Conservation (phyloP, 2,888 invertebrate genomes). For the Cataglyphis cursor region DNA sequence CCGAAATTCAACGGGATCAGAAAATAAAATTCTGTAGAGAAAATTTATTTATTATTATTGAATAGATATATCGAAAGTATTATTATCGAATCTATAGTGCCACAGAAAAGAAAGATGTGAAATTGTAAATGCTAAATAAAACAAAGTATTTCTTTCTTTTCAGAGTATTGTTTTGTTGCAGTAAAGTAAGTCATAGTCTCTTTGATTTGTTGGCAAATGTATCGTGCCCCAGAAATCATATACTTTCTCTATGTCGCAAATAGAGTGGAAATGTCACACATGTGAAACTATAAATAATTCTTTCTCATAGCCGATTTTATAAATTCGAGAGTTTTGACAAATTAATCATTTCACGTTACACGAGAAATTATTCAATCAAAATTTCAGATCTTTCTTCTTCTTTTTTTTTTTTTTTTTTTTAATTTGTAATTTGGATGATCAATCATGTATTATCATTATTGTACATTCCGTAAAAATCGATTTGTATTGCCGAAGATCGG, state of each 20-base stretch:
- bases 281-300: neutral
- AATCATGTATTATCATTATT: neutral
- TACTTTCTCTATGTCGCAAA: neutral
- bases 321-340: neutral
- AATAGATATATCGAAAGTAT: neutral
- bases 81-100: neutral
- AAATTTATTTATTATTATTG: neutral
- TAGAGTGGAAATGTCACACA: neutral
- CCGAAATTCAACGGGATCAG: too few species aligned
- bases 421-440: neutral
- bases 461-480: neutral
- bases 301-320: neutral
- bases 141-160: neutral
- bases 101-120: neutral
- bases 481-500: neutral
- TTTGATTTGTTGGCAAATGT: neutral
- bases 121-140: neutral
- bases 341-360: neutral
- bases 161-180: neutral
- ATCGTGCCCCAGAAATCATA: neutral
- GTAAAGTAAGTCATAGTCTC: neutral
- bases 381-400: neutral
- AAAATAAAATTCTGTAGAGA: neutral
- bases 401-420: neutral
- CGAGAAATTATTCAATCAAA: neutral